Evolutionary conservation across 2,888 invertebrate species (phyloP), one percentile per base, ranked within the genome.

Genomic region (Drosophila silvestris): DNA sequence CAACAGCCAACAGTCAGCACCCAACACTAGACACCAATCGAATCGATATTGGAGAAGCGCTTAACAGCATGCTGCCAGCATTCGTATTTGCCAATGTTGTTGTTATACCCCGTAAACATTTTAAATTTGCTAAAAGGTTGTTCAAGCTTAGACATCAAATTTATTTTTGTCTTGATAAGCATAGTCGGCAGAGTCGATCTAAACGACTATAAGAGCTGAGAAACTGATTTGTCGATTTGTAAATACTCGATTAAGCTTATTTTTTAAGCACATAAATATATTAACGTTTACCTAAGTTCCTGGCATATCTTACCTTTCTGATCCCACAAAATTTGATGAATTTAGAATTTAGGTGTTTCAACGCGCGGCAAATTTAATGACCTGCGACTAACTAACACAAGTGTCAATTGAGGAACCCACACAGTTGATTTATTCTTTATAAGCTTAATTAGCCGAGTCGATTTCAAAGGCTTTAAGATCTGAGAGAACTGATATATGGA

Each of bases 21-120:
- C 41, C 60, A 77, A n/a, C 60, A 33, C 63, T 66, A 76, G 62
- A 57, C 63, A 41, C 61, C 72, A 57, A 68, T 53, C 50, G 77
- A 77, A 82, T 88, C 88, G 83, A 87, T 89, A 79, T 74, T 81
- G 69, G 66, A 78, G 78, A 78, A 58, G 78, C 60, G 73, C 47
- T 78, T 73, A 67, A 60, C 81, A 81, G 56, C 60, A 58, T 77
- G 81, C 61, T 79, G 79, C 74, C 82, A 82, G 79, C 74, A 74
- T 72, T 79, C 74, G 62, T 74, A 74, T 74, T 79, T 79, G 79
- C 41, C 69, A 56, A 58, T 44, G 35, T 61, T 58, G 30, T 64
- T 57, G 28, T 39, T 26, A 67, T 67, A 67, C 52, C 68, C 66
- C 14, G n/a, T n/a, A 30, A 9, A 16, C 57, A 57, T 14, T 47